Evolutionary conservation across 2,797 vertebrate genomes (phyloP), one percentile per base, ranked within the genome.

Genomic region (Jordanella pulchra): DNA sequence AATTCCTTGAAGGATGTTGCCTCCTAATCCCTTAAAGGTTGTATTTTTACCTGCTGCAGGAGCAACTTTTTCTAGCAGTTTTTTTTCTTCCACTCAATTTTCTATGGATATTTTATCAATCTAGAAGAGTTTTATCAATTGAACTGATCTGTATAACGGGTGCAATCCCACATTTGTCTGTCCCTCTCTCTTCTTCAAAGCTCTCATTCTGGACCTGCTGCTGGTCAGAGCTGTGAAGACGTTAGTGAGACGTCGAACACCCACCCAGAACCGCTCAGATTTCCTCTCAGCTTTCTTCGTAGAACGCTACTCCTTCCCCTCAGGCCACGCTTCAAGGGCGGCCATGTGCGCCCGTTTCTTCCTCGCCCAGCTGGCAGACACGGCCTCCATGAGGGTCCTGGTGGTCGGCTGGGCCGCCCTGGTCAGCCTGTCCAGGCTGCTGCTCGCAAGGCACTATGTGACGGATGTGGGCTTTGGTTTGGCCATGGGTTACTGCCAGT

Each of bases 241-340:
- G 28, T 66, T 96, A 7, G 95, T 98, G 71, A 94, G 87, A 78
- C 93, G 96, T 61, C 95, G 92, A 0, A 93, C 93, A 11, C 97
- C 96, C 0, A 80, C 92, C 0, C 95, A 97, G 91, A 97, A 96
- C 90, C 95, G 95, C 81, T 96, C 96, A 67, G 97, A 98, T 89
- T 95, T 98, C 95, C 94, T 98, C 50, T 88, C 95, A 84, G 91
- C 95, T 51, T 89, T 96, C 85, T 96, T 96, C 0, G 94, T 96
- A 90, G 97, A 97, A 93, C 95, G 94, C 74, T 97, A 96, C 82
- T 97, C 96, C 71, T 98, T 98, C 75, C 97, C 97, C 0, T 98
- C 97, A 0, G 96, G 96, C 84, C 96, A 97, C 0, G 94, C 97
- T 77, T 97, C 96, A 0, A 91, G 96, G 82, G 97, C 96, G 0